These are phyloP conservation scores for Conus ventricosus DNA, from an alignment of 1,140 invertebrate species.

Conservation along the genomic window DNA sequence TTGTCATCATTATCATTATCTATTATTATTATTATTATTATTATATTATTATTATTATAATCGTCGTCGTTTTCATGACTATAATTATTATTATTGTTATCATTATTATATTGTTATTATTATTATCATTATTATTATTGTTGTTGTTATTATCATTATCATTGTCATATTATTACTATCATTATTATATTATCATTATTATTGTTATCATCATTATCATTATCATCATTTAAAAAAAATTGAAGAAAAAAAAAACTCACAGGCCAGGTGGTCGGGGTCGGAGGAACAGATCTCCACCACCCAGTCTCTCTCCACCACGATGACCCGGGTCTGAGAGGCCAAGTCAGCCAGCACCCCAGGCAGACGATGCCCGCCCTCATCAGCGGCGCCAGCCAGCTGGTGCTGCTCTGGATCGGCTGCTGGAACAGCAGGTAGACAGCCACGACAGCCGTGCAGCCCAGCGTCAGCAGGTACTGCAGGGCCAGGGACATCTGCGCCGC, in stretches of 20 bases:
- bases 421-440: constrained; percentile 44
- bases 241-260: constrained; percentile 46
- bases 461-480: constrained; percentile 55
- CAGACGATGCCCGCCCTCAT: constrained; percentile 55
- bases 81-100: too few relatives aligned
- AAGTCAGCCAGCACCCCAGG: constrained; percentile 55
- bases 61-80: too few relatives aligned
- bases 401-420: constrained; percentile 31
- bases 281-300: constrained; percentile 72
- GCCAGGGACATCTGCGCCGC: constrained; percentile 57
- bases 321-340: constrained; percentile 73
- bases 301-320: constrained; percentile 78
- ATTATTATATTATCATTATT: too few relatives aligned
- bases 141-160: too few relatives aligned
- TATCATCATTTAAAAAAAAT: too few relatives aligned
- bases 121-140: too few relatives aligned
- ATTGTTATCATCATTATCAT: too few relatives aligned
- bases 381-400: constrained; percentile 20
- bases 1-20: too few relatives aligned
- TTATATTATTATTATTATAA: too few relatives aligned
- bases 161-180: too few relatives aligned
- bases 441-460: constrained; percentile 53
- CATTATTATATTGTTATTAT: too few relatives aligned
- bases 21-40: too few relatives aligned
- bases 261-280: constrained; percentile 52